Evolutionary conservation across 2,888 invertebrate genomes (phyloP).

Genomic region (Augochlorella aurata): DNA sequence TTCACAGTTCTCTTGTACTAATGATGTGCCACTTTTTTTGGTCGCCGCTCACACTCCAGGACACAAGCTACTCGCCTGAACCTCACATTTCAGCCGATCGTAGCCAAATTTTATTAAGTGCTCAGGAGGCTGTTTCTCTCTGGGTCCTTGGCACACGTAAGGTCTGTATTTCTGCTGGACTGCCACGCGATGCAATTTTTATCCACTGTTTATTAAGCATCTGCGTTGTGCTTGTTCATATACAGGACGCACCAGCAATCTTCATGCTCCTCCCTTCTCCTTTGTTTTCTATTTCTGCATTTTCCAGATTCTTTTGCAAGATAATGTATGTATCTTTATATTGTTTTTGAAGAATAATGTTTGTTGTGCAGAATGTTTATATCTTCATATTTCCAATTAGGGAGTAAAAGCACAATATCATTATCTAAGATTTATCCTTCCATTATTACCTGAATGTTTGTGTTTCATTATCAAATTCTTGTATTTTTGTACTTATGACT

Average conservation of each 20-base stretch:
- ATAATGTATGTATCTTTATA: constrained; percentile 15
- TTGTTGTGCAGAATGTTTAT: constrained; percentile 17
- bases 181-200: constrained; percentile 69
- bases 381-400: background rate
- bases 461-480: background rate
- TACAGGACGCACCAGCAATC: constrained; percentile 52
- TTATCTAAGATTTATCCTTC: constrained; percentile 15
- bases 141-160: constrained; percentile 97
- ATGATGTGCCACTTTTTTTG: constrained; percentile 74
- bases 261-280: constrained; percentile 26
- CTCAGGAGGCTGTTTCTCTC: constrained; percentile 96
- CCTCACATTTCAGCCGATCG: constrained; percentile 80
- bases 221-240: constrained; percentile 50
- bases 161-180: constrained; percentile 85
- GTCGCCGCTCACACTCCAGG: constrained; percentile 84
- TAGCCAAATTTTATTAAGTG: constrained; percentile 91
- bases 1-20: constrained; percentile 62
- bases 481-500: constrained; percentile 12
- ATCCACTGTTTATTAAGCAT: constrained; percentile 76
- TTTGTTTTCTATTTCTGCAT: constrained; percentile 28
- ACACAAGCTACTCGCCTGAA: constrained; percentile 87
- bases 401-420: background rate
- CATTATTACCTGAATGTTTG: constrained; percentile 7
- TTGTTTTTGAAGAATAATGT: constrained; percentile 25
- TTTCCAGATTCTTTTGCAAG: constrained; percentile 27